phyloP scores from a whole-genome alignment of 2,888 invertebrate species.

The Mesorhabditis spiculigera region DNA sequence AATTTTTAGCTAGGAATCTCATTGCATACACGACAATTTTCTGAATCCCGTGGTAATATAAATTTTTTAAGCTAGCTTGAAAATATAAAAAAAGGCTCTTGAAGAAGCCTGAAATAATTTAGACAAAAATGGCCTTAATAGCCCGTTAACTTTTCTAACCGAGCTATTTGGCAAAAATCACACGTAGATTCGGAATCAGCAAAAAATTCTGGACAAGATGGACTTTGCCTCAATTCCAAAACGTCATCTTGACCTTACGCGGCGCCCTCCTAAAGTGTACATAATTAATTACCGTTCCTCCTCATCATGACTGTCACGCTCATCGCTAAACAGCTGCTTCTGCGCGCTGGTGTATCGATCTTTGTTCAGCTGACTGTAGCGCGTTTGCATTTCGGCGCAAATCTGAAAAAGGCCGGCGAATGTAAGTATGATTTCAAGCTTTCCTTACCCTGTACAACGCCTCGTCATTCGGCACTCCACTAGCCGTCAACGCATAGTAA shows the following conservation, averaged over 20 bases:
- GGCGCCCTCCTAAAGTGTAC: no score
- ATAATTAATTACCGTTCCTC: constrained; percentile 11
- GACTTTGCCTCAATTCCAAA: no score
- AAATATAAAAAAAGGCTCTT: no score
- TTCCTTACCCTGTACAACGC: constrained; percentile 35
- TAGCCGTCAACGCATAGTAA: constrained; percentile 35
- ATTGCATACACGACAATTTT: no score
- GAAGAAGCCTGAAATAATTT: no score
- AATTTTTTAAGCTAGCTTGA: no score
- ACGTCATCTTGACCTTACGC: no score
- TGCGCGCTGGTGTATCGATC: constrained; percentile 34
- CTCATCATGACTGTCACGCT: constrained; percentile 50
- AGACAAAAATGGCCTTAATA: no score
- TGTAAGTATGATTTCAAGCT: background rate
- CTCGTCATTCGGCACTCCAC: constrained; percentile 25
- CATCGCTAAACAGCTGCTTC: constrained; percentile 48
- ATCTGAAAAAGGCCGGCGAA: constrained; percentile 29
- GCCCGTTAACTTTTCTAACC: no score
- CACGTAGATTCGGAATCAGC: background rate
- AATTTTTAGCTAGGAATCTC: background rate
- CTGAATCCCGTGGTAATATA: no score
- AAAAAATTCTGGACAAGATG: no score
- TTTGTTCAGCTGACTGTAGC: constrained; percentile 27
- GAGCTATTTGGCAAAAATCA: no score
- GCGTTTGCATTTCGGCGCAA: constrained; percentile 36